Evolutionary conservation across 2,113 vertebrate genomes (phyloP).

Genomic region (Apteryx owenii): DNA sequence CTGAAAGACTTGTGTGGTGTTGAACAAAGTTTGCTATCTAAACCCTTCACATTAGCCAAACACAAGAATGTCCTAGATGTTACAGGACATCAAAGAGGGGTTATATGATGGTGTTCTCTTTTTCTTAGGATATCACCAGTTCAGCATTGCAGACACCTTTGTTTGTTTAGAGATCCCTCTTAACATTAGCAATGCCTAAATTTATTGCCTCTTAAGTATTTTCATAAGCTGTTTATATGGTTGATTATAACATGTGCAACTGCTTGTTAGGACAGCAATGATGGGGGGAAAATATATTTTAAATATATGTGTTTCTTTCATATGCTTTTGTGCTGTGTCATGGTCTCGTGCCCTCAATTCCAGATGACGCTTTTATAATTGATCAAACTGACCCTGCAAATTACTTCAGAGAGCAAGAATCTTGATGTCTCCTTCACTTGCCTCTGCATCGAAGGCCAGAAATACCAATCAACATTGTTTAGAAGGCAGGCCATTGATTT

Average conservation of each 20-base stretch:
- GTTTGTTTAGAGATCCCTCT: neutral
- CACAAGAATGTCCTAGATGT: neutral
- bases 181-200: neutral
- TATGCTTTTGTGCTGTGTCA: neutral
- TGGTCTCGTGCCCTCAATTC: neutral
- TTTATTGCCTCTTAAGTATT: neutral
- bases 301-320: neutral
- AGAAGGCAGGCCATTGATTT: neutral
- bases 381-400: neutral
- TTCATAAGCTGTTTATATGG: neutral
- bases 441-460: neutral
- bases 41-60: neutral
- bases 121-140: neutral
- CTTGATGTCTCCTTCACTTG: neutral
- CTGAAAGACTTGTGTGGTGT: neutral
- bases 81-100: neutral
- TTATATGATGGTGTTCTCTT: neutral
- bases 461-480: neutral
- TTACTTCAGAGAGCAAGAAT: neutral
- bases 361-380: neutral
- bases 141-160: neutral
- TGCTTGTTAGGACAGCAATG: neutral
- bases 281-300: neutral
- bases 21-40: neutral
- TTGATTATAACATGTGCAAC: neutral